Percentiles rank a stretch among this genome's conserved stretches.
Conservation (phyloP, 92 coral and sea anemone genomes). For the Heliopora coerulea region DNA sequence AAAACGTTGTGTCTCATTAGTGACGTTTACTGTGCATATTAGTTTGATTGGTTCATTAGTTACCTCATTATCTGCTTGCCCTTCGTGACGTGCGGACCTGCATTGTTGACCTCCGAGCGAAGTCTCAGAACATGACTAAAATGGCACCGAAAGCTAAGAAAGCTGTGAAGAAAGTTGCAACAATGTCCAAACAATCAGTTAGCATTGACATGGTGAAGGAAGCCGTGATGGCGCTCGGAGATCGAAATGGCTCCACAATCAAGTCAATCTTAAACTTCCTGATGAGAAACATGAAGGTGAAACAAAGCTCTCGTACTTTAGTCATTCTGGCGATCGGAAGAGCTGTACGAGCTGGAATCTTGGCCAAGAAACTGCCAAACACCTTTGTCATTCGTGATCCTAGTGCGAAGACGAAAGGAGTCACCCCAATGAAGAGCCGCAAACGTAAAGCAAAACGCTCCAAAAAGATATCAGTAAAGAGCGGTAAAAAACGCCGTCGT, state of each 20-base stretch:
- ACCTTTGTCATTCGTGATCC: conserved; percentile 21
- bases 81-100: conserved; percentile 44
- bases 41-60: conserved; percentile 31
- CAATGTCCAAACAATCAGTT: conserved; percentile 17
- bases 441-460: conserved; percentile 24
- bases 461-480: conserved; percentile 12
- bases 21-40: conserved; percentile 29
- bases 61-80: conserved; percentile 36
- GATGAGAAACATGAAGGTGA: conserved; percentile 20
- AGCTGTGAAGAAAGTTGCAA: conserved; percentile 12
- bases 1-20: conserved; percentile 9
- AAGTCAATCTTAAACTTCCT: conserved; percentile 37
- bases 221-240: conserved; percentile 41
- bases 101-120: conserved; percentile 30
- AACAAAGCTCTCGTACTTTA: conserved; percentile 13
- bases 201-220: conserved; percentile 31
- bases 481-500: conserved; percentile 8
- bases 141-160: conserved; percentile 4
- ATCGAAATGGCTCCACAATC: conserved; percentile 44
- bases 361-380: conserved; percentile 28
- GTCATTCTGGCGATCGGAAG: conserved; percentile 39
- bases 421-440: conserved; percentile 6
- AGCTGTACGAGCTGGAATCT: conserved; percentile 20
- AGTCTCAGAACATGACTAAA: conserved; percentile 16
- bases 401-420: conserved; percentile 3